Conservation (phyloP, 2,797 vertebrate genomes). For the Danio kyathit region DNA sequence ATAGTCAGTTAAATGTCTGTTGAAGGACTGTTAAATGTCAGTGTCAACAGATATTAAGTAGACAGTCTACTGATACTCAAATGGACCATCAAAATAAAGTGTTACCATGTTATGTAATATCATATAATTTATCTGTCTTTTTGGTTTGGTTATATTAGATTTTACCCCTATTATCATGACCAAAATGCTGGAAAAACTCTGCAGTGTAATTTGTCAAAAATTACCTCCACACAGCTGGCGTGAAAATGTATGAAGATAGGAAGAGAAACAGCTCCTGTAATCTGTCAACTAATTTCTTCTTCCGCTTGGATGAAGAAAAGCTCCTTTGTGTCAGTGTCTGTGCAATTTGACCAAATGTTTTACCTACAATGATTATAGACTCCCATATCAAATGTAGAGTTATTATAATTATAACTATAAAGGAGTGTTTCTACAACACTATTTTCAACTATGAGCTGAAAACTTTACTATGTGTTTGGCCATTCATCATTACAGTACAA, state of each 20-base stretch:
- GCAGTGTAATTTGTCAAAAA: neutral
- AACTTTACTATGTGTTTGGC: too few relatives aligned
- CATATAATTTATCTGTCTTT: neutral
- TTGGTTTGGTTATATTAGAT: neutral
- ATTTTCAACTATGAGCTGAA: too few relatives aligned
- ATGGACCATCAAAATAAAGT: too few relatives aligned
- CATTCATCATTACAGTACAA: too few relatives aligned
- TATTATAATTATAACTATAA: too few relatives aligned
- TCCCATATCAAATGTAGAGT: neutral
- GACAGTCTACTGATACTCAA: too few relatives aligned
- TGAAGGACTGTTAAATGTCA: too few relatives aligned
- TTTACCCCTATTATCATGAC: neutral
- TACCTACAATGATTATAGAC: neutral
- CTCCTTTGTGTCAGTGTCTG: neutral
- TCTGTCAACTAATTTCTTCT: neutral
- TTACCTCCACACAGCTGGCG: neutral
- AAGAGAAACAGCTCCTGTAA: neutral
- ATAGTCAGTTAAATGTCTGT: too few relatives aligned
- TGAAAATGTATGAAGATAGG: neutral
- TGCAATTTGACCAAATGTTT: neutral
- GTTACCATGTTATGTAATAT: too few relatives aligned
- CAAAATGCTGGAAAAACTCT: neutral
- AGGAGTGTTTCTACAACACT: too few relatives aligned
- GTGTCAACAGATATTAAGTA: too few relatives aligned
- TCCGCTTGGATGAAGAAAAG: neutral